phyloP scores from a whole-genome alignment of 1,140 invertebrate species.

The Trichonephila inaurata region DNA sequence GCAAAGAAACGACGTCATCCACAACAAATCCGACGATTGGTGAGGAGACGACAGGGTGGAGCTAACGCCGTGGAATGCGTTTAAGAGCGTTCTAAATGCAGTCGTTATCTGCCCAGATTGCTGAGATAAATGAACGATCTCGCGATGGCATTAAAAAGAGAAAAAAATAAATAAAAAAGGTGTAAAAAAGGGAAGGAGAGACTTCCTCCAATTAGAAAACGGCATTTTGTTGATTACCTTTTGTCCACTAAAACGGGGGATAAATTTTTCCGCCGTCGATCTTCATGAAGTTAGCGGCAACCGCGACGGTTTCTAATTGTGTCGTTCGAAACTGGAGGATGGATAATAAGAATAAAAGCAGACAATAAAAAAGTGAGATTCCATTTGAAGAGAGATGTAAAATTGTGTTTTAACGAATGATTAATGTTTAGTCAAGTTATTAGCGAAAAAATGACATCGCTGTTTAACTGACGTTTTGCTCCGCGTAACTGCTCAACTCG shows the following conservation, averaged over 20 bases:
- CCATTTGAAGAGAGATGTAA: slow-evolving; percentile 63
- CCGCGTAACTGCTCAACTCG: slow-evolving; percentile 47
- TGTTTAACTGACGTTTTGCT: slow-evolving; percentile 18
- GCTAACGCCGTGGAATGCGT: slow-evolving; percentile 48
- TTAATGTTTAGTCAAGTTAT: slow-evolving; percentile 76
- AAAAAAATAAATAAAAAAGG: slow-evolving; percentile 24
- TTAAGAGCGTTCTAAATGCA: slow-evolving; percentile 74
- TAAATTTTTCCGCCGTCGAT: slow-evolving; percentile 74
- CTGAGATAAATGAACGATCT: slow-evolving; percentile 71
- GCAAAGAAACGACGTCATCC: not conserved
- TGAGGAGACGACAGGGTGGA: not conserved
- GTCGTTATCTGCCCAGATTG: slow-evolving; percentile 72
- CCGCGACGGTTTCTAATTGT: slow-evolving; percentile 71
- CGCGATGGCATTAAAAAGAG: slow-evolving; percentile 44
- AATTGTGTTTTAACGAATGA: slow-evolving; percentile 74
- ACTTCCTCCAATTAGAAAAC: slow-evolving; percentile 75
- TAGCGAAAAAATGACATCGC: slow-evolving; percentile 67
- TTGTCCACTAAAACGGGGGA: slow-evolving; percentile 73
- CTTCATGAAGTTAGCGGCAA: slow-evolving; percentile 74
- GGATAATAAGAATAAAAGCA: slow-evolving; percentile 59
- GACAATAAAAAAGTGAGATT: slow-evolving; percentile 60
- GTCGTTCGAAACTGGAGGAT: slow-evolving; percentile 52
- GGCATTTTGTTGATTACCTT: slow-evolving; percentile 76
- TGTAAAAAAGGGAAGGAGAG: slow-evolving; percentile 21
- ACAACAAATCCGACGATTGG: slow-evolving; percentile 33